Percentiles rank a stretch among this genome's conserved stretches.
Evolutionary conservation across 2,888 invertebrate genomes (phyloP).

Genomic region (Heliconius ismenius): DNA sequence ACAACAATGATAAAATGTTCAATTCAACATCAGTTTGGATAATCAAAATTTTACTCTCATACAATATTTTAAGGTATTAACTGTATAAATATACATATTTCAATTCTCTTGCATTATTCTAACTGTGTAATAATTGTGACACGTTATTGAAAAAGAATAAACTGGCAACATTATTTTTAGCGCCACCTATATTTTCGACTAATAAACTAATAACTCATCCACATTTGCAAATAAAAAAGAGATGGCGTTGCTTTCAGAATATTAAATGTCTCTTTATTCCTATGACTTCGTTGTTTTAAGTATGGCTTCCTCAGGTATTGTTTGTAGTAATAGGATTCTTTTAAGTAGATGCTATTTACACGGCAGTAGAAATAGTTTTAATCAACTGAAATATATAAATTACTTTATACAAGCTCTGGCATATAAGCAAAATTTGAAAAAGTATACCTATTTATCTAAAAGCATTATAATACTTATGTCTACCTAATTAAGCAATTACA

Average conservation of each 20-base stretch:
- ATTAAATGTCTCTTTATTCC: conserved; percentile 17
- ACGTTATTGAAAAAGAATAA: background rate
- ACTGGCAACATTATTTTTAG: background rate
- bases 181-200: background rate
- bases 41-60: background rate
- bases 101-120: no score
- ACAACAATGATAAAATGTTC: background rate
- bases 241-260: background rate
- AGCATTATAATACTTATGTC: no score
- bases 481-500: no score
- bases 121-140: background rate
- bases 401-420: no score
- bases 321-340: conserved; percentile 31
- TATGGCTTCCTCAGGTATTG: conserved; percentile 32
- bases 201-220: background rate
- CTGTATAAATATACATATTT: no score
- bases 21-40: background rate
- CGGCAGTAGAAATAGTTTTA: conserved; percentile 23
- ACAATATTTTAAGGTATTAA: no score
- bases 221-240: background rate
- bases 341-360: conserved; percentile 30
- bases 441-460: no score
- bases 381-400: conserved; percentile 10
- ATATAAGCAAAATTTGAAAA: no score
- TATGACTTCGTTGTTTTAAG: conserved; percentile 23